phyloP scores from a whole-genome alignment of 2,888 invertebrate species.

The Teleiodes luculella region DNA sequence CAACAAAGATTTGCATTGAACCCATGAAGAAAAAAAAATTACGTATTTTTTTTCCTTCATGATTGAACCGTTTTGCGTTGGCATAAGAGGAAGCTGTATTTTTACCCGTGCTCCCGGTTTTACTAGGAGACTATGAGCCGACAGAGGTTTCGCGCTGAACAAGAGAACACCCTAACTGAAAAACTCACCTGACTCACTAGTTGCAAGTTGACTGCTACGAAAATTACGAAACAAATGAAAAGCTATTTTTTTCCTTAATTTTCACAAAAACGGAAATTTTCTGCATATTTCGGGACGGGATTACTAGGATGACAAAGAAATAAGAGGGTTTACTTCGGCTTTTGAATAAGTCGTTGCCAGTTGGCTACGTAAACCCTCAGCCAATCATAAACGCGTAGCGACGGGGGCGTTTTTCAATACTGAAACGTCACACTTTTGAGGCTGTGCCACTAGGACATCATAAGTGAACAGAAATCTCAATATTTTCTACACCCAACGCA shows the following conservation, averaged over 20 bases:
- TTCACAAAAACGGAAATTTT: slow-evolving; percentile 68
- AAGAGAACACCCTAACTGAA: slow-evolving; percentile 18
- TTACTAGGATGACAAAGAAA: slow-evolving; percentile 46
- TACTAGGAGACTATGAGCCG: slow-evolving; percentile 22
- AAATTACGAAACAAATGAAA: slow-evolving; percentile 26
- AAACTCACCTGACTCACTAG: neutral
- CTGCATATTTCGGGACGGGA: slow-evolving; percentile 63
- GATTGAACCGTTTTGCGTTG: no score
- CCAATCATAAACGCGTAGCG: neutral
- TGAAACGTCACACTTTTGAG: slow-evolving; percentile 44
- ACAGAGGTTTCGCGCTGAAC: slow-evolving; percentile 13
- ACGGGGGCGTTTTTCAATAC: slow-evolving; percentile 21
- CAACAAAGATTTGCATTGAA: no score
- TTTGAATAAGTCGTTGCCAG: neutral
- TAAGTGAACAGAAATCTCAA: no score
- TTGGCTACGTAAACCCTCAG: neutral
- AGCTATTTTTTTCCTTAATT: slow-evolving; percentile 32
- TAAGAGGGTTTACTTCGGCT: slow-evolving; percentile 19
- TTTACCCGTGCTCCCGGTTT: slow-evolving; percentile 13
- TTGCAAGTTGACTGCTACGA: neutral
- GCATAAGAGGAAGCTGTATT: slow-evolving; percentile 14
- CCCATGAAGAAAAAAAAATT: no score
- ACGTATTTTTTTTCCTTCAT: no score
- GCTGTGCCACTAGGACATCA: slow-evolving; percentile 43
- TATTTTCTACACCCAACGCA: no score